These are phyloP conservation scores for Diglossa cyanea DNA, from an alignment of 2,797 vertebrate species.

Conservation along the genomic window DNA sequence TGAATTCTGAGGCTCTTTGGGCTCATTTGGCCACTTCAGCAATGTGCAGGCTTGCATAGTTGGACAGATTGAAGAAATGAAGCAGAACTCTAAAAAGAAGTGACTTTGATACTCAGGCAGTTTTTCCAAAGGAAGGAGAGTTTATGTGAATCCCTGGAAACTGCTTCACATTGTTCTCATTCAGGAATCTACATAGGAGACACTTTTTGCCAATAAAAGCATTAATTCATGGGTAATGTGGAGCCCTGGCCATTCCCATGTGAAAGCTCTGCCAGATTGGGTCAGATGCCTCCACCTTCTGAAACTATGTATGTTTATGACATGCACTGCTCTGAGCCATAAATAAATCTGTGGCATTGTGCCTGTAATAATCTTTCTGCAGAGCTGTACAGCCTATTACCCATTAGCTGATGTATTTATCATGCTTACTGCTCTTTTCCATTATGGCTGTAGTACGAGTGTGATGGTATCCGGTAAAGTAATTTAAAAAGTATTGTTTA, in stretches of 20 bases:
- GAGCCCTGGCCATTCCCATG: conserved; percentile 31
- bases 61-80: not conserved
- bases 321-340: conserved; percentile 43
- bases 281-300: conserved; percentile 61
- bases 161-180: conserved; percentile 42
- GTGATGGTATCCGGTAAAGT: conserved; percentile 37
- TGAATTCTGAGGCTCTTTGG: not conserved
- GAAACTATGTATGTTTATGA: conserved; percentile 56
- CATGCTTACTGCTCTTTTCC: conserved; percentile 51
- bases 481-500: conserved; percentile 15
- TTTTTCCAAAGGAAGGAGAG: conserved; percentile 8
- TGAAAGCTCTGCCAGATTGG: conserved; percentile 57
- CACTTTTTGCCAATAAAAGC: conserved; percentile 54
- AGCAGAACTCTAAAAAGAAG: conserved; percentile 30
- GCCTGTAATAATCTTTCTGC: conserved; percentile 56
- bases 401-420: conserved; percentile 56
- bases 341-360: conserved; percentile 56
- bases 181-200: conserved; percentile 39
- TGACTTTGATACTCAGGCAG: not conserved
- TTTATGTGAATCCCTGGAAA: conserved; percentile 37
- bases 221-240: conserved; percentile 51
- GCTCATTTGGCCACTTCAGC: not conserved
- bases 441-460: not conserved
- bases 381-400: conserved; percentile 25
- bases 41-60: not conserved